Percentiles rank a stretch among this genome's conserved stretches.
Evolutionary conservation across 2,797 vertebrate genomes (phyloP).

Genomic region (Urophycis tenuis): DNA sequence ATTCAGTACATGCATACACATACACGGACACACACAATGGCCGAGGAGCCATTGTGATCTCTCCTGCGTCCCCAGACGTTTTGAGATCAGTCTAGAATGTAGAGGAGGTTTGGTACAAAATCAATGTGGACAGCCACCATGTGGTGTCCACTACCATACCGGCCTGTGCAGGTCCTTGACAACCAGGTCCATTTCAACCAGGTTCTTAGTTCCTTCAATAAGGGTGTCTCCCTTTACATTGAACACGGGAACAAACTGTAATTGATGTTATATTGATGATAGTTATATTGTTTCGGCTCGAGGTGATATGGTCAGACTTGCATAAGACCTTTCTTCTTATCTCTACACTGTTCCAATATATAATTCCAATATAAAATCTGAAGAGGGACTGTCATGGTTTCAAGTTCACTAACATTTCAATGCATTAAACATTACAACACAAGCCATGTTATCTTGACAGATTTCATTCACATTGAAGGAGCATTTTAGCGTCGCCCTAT

Average conservation of each 20-base stretch:
- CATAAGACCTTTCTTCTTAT: not conserved
- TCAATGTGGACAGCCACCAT: too few relatives aligned
- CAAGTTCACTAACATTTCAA: not conserved
- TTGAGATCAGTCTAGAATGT: too few relatives aligned
- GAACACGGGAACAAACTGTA: not conserved
- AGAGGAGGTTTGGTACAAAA: too few relatives aligned
- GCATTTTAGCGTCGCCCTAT: not conserved
- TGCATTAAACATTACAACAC: not conserved
- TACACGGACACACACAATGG: too few relatives aligned
- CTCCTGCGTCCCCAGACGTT: too few relatives aligned
- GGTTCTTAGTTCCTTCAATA: too few relatives aligned
- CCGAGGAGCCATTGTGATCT: too few relatives aligned
- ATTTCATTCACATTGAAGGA: not conserved
- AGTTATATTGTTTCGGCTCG: not conserved
- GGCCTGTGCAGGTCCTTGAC: too few relatives aligned
- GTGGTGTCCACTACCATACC: too few relatives aligned
- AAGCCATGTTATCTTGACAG: not conserved
- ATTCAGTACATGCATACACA: not conserved
- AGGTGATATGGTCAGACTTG: not conserved
- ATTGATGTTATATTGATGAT: too few relatives aligned
- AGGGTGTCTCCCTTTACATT: not conserved
- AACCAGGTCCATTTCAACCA: too few relatives aligned
- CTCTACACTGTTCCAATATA: not conserved
- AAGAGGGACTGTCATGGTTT: not conserved
- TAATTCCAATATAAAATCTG: not conserved